Evolutionary conservation across 2,888 invertebrate genomes (phyloP), one percentile per base, ranked within the genome.

Genomic region (Priapulus caudatus): DNA sequence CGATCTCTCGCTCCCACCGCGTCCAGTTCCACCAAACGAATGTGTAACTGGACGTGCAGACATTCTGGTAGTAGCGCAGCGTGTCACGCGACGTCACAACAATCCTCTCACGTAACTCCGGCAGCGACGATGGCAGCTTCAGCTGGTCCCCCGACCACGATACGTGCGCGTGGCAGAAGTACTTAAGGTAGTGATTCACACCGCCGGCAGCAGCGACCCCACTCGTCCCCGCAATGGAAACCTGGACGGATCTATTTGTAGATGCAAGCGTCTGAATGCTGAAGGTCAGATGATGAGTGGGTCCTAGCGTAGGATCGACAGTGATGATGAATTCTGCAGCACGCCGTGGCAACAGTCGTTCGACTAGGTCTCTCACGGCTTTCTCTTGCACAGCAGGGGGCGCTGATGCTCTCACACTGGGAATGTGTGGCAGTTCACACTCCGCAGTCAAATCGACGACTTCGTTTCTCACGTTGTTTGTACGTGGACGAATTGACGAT

Each of bases 51-150:
- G 79, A 80, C 0, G 92, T 92, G 70, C 92, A 92, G 2, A 91
- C 91, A 74, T 97, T 97, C 73, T 90, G 87, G 67, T 92, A 91
- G 70, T 91, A 97, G 2, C 91, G 80, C 65, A 90, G 85, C 63
- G 86, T 80, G 64, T 72, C 72, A 59, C 68, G 66, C 3, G 68
- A 63, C 1, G 63, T 63, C 15, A 70, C 54, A 3, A 53, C 63
- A 3, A 62, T 33, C 15, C 59, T 48, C 18, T 58, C 16, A 3
- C 60, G 60, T 2, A 63, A 58, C 4, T 52, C 57, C 16, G 70
- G 68, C 3, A 72, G 58, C 4, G 54, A 51, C 16, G 49, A 33
- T 1, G 72, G 69, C 2, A 73, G 56, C 4, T 61, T 58, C 5
- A 72, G 59, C 58, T 81, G 81, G 50, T 76, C 70, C 1, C 82